Conservation (phyloP, 2,113 vertebrate species). For the Callorhinus ursinus region DNA sequence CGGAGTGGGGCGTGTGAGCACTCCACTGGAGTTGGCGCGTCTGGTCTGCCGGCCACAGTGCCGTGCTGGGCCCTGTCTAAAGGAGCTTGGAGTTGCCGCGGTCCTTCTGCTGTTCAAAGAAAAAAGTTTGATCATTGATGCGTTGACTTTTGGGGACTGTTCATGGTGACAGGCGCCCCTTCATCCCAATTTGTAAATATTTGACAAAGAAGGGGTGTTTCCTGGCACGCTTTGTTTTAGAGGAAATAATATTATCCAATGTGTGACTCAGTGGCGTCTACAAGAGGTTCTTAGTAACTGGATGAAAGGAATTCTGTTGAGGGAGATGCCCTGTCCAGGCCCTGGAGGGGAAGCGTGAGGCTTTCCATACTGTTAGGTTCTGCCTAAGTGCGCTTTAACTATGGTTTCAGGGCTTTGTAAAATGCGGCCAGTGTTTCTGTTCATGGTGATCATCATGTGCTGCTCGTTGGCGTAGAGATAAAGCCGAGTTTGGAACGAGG, state of each 20-base stretch:
- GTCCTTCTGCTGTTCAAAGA: neutral
- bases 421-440: no score
- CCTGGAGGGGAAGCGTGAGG: rapidly evolving
- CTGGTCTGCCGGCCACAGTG: rapidly evolving
- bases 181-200: neutral
- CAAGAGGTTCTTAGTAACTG: neutral
- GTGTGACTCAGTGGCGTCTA: neutral
- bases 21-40: no score
- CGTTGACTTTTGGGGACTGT: neutral
- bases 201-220: neutral
- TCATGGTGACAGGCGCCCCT: neutral
- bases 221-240: rapidly evolving
- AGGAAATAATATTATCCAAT: neutral
- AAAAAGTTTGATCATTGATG: rapidly evolving
- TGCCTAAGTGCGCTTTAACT: neutral
- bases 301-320: rapidly evolving
- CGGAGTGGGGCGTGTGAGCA: rapidly evolving
- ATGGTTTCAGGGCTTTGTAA: neutral
- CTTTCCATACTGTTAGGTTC: rapidly evolving
- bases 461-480: rapidly evolving
- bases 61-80: rapidly evolving
- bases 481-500: neutral
- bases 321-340: rapidly evolving
- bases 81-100: rapidly evolving
- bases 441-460: rapidly evolving